Base-by-base conservation (phyloP, 2,888 invertebrate genomes). In the Tachina fera region DNA sequence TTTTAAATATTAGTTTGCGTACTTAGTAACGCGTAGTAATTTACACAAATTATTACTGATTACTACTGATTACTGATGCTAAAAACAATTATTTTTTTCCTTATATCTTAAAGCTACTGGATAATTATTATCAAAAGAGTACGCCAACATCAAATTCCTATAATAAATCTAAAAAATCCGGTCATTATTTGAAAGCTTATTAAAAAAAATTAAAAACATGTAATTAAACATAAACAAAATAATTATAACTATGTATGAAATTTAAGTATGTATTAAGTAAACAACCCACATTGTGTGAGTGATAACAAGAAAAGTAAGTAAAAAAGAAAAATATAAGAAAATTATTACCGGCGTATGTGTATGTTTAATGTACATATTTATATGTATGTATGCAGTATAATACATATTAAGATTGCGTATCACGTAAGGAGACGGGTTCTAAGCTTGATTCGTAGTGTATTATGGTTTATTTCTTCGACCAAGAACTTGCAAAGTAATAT, bases 181-280 rank as follows among this genome's bases (percentile, higher is more conserved):
- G 43, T 70, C 41, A 63, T 60, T 72, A 49, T 56, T 78, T 78
- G 61, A 85, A 75, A 79, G 79, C 79, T 82, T 86, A 79, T 85
- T 84, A 61, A 19, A 67, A 39, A 61, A 45, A 43, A 56, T 47
- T 22, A 58, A 49, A 61, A 58, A 51, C 16, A 41, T 22, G 16
- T 31, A 31, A 31, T 39, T 19, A 47, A 68, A 74, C 56, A 58
- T 22, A 49, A 53, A 75, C 16, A 67, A 58, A 74, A 74, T 74
- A 61, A 61, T 63, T 78, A 74, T 85, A 82, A 67, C 41, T 60
- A 75, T 86, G 75, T 86, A 85, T 78, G 63, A 81, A 85, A 63
- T 63, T 63, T 82, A 79, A 67, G 71, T 74, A 68, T 81, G 71
- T 74, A 68, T 81, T 86, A 86, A 86, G 82, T 76, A 86, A 83